Base-by-base conservation (phyloP, 2,113 vertebrate genomes). In the Verasper variegatus region DNA sequence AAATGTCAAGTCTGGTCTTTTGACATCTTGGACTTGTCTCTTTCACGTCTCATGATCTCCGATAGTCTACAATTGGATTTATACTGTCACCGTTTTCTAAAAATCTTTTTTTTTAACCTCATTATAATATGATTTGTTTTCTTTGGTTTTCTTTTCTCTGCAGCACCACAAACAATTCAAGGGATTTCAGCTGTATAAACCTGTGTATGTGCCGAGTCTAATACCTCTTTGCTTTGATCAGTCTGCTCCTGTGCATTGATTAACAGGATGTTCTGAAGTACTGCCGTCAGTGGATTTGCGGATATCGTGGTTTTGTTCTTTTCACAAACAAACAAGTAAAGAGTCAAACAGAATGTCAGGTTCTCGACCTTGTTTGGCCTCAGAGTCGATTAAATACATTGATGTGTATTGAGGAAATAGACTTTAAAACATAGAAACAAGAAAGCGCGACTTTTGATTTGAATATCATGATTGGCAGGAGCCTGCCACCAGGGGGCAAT, bases 171-270 rank as follows among this genome's bases (percentile, higher is more conserved):
- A 70, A 81, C 23, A 75, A 62, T 45, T 66, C 24, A 45, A 66
- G 23, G 61, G 76, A 76, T 84, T 86, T 37, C 65, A 24, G 61
- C 65, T 55, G 71, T 63, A 56, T 72, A 54, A 79, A 86, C 35
- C 62, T 45, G 66, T 62, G 62, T 64, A 58, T 72, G 55, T 58
- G 27, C 71, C 23, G 60, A 81, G 70, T 58, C 60, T 77, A 51
- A 74, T 49, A 67, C 75, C 70, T 67, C 49, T 5, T 40, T 6
- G 45, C 84, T 84, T 84, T 86, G 76, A 86, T 82, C 81, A n/a
- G 55, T 26, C 56, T 73, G 72, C 27, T 71, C 18, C 59, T 66
- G 55, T 35, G 78, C 74, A 62, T 70, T 56, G 74, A 78, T 77
- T 72, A 65, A 27, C 31, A 18, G 68, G 18, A 73, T 68, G 67